phyloP scores from a whole-genome alignment of 2,113 vertebrate species.

The Sceloporus undulatus region DNA sequence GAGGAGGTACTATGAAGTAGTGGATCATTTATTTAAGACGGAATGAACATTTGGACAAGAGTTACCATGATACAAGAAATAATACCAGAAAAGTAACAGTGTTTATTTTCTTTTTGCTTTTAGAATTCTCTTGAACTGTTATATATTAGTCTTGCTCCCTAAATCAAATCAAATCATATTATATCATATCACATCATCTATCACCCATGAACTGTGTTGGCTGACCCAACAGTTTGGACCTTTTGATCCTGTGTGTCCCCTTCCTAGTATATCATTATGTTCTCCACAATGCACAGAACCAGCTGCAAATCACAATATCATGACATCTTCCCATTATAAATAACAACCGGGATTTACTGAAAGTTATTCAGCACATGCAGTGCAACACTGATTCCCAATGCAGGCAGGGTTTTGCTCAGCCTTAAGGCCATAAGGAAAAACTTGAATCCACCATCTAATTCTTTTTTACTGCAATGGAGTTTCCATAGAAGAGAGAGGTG shows the following conservation, averaged over 20 bases:
- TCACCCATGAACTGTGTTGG: not conserved
- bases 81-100: not conserved
- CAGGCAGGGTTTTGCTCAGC: no score
- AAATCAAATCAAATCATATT: not conserved
- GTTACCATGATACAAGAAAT: not conserved
- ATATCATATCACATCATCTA: not conserved
- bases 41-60: not conserved
- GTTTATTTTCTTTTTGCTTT: not conserved
- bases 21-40: not conserved
- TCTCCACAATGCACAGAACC: not conserved
- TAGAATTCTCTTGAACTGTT: not conserved
- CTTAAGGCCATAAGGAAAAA: not conserved
- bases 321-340: not conserved
- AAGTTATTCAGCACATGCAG: not conserved
- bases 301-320: not conserved
- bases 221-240: not conserved
- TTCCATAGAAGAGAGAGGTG: not conserved
- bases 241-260: not conserved
- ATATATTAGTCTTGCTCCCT: not conserved
- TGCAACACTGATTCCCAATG: no score
- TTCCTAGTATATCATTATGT: not conserved
- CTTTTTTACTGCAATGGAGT: not conserved
- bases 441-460: not conserved
- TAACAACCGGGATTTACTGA: not conserved
- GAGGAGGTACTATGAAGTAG: not conserved